phyloP scores from a whole-genome alignment of 2,797 vertebrate genomes.

The Gobionotothen gibberifrons region DNA sequence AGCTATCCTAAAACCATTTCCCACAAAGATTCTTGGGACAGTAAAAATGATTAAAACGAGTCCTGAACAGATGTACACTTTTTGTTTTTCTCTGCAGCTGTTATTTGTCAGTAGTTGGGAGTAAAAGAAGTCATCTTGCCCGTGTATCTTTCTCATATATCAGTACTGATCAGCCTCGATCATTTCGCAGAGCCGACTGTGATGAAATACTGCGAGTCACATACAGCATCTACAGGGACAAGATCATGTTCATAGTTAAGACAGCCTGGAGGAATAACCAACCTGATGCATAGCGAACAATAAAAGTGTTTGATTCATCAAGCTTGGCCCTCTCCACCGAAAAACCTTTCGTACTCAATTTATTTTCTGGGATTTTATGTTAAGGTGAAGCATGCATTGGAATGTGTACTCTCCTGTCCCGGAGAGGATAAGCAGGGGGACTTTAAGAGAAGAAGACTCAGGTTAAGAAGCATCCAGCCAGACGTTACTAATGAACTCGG shows the following conservation, averaged over 20 bases:
- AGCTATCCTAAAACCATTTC: slow-evolving; percentile 27
- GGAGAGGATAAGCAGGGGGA: slow-evolving; percentile 26
- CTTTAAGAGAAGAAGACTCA: slow-evolving; percentile 55
- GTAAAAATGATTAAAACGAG: slow-evolving; percentile 14
- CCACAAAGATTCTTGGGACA: slow-evolving; percentile 23
- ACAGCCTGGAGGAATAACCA: slow-evolving; percentile 41
- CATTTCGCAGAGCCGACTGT: slow-evolving; percentile 38
- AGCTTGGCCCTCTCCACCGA: slow-evolving; percentile 39
- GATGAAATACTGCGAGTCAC: slow-evolving; percentile 46
- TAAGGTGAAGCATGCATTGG: slow-evolving; percentile 67
- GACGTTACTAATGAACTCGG: slow-evolving; percentile 74
- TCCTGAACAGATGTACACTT: slow-evolving; percentile 41
- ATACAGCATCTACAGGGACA: slow-evolving; percentile 36
- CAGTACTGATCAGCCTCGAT: slow-evolving; percentile 58
- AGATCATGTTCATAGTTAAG: slow-evolving; percentile 26
- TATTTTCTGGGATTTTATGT: slow-evolving; percentile 52
- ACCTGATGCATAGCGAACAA: slow-evolving; percentile 7
- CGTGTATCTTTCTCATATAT: slow-evolving; percentile 56
- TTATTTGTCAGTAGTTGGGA: slow-evolving; percentile 60
- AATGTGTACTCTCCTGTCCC: slow-evolving; percentile 58
- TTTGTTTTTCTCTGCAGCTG: slow-evolving; percentile 61
- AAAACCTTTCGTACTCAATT: not conserved
- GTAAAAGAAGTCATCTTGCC: slow-evolving; percentile 49
- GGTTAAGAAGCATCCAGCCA: slow-evolving; percentile 65
- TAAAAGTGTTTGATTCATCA: slow-evolving; percentile 29